These are phyloP conservation scores for Cheilosia grossa DNA, from an alignment of 2,888 invertebrate genomes.

Conservation along the genomic window DNA sequence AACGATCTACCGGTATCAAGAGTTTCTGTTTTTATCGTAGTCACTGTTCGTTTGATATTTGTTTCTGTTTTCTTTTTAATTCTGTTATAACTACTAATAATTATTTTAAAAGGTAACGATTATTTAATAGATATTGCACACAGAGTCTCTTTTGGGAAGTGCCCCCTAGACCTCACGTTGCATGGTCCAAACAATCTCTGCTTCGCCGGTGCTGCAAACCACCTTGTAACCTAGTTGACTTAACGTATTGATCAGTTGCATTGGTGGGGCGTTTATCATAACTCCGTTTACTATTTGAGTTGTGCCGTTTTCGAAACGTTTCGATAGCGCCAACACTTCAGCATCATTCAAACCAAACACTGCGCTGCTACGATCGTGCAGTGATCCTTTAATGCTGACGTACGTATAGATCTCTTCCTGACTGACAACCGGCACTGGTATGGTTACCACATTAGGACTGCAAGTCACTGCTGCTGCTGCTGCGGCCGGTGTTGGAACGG, in stretches of 20 bases:
- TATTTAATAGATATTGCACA: conserved; percentile 65
- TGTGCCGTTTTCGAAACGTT: conserved; percentile 87
- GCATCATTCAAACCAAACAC: conserved; percentile 90
- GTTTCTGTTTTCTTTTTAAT: conserved; percentile 30
- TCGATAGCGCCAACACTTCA: conserved; percentile 88
- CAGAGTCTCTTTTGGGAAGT: conserved; percentile 20
- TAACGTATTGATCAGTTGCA: conserved; percentile 89
- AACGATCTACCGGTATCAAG: conserved; percentile 38
- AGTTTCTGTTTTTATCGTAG: conserved; percentile 9
- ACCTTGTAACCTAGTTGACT: conserved; percentile 91
- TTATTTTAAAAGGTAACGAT: conserved; percentile 73
- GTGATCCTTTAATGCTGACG: conserved; percentile 91
- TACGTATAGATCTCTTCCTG: conserved; percentile 87
- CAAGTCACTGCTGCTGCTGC: conserved; percentile 61
- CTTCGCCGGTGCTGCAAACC: conserved; percentile 90
- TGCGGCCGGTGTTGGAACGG: conserved; percentile 68
- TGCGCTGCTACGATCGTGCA: conserved; percentile 89
- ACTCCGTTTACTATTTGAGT: conserved; percentile 89
- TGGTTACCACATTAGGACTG: conserved; percentile 80
- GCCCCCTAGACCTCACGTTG: conserved; percentile 88
- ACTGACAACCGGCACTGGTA: conserved; percentile 83
- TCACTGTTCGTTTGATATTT: conserved; percentile 65
- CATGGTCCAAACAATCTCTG: conserved; percentile 93
- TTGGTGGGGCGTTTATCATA: conserved; percentile 88
- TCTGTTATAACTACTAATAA: conserved; percentile 75